Conservation (phyloP, 2,113 vertebrate genomes). For the Bungarus multicinctus region DNA sequence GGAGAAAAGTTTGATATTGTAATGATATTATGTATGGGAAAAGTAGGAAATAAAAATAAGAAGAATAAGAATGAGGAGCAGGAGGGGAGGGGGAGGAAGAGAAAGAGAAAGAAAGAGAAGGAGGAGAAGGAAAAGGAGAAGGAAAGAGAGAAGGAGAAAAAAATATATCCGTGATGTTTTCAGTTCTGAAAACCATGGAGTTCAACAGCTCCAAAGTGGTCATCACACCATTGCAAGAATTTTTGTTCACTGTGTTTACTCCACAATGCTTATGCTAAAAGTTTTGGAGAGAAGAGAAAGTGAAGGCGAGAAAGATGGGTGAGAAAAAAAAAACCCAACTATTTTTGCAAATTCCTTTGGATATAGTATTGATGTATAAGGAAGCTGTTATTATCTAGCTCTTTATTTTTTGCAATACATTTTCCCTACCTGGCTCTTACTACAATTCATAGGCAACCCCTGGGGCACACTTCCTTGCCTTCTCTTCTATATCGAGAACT, state of each 20-base stretch:
- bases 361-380: conserved; percentile 11
- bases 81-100: no score
- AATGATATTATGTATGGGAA: neutral
- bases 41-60: neutral
- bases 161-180: neutral
- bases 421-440: neutral
- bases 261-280: neutral
- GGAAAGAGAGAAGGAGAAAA: neutral
- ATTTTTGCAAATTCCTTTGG: neutral
- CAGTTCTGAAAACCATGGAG: neutral
- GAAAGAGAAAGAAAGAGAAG: neutral
- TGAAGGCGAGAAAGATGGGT: neutral
- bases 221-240: no score
- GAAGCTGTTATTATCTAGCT: neutral
- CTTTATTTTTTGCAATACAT: neutral
- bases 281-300: neutral
- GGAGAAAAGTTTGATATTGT: neutral
- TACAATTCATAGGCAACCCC: neutral
- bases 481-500: fast-evolving
- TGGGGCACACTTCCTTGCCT: neutral
- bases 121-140: neutral
- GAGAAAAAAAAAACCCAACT: fast-evolving
- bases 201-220: neutral
- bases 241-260: neutral
- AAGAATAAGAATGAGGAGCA: no score